These are phyloP conservation scores for Macrochelys suwanniensis DNA, from an alignment of 2,797 vertebrate genomes.

Conservation along the genomic window DNA sequence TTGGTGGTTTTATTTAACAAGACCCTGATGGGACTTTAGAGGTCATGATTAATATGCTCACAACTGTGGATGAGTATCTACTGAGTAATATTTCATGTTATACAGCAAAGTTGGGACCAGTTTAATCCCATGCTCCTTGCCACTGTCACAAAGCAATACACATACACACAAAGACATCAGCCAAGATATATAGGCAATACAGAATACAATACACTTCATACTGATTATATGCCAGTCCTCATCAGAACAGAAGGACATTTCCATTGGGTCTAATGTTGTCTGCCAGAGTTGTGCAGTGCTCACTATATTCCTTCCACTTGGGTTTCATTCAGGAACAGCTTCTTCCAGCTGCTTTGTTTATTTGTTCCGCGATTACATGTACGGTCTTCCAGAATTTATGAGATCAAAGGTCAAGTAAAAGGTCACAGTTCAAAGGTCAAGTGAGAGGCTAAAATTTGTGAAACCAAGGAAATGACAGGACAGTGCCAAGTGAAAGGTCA, in stretches of 20 bases:
- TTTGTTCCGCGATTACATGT: slow-evolving; percentile 80
- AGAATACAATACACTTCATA: background rate
- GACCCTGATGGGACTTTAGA: background rate
- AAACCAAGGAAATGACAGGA: slow-evolving; percentile 84
- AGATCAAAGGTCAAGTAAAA: slow-evolving; percentile 83
- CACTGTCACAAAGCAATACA: background rate
- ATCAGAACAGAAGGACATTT: slow-evolving; percentile 1
- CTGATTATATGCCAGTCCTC: background rate
- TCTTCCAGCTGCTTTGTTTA: slow-evolving; percentile 80
- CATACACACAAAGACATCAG: background rate
- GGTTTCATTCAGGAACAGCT: slow-evolving; percentile 64
- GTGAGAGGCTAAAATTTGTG: slow-evolving; percentile 84
- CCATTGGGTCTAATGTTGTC: background rate
- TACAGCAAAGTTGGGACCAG: background rate
- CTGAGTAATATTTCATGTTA: background rate
- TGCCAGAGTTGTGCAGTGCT: slow-evolving; percentile 27
- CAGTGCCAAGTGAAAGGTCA: slow-evolving; percentile 84
- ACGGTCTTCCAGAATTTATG: slow-evolving; percentile 85
- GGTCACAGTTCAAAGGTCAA: slow-evolving; percentile 83
- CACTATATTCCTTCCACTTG: slow-evolving; percentile 58
- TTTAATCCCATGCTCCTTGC: background rate
- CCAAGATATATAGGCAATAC: background rate
- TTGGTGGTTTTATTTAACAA: background rate
- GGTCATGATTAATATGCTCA: rapidly evolving
- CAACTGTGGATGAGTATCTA: background rate